Evolutionary conservation across 2,113 vertebrate species (phyloP).

Genomic region (Emydocephalus ijimae): DNA sequence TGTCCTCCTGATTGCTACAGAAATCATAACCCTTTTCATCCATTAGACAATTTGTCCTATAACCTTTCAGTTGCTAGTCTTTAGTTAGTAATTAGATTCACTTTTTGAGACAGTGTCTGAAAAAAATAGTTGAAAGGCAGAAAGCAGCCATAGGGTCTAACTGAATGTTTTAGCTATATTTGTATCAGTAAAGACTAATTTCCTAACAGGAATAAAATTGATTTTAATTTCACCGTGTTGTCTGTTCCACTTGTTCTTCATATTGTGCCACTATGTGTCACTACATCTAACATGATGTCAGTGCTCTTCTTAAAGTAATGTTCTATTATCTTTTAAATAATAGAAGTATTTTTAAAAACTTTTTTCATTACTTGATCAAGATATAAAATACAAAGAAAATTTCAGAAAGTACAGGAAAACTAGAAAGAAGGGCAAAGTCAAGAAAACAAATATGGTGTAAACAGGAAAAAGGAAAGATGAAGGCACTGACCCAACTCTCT

Average conservation of each 20-base stretch:
- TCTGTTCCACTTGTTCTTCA: slow-evolving; percentile 43
- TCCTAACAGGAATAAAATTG: slow-evolving; percentile 51
- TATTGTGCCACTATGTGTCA: slow-evolving; percentile 44
- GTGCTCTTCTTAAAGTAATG: slow-evolving; percentile 19
- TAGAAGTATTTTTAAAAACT: neutral
- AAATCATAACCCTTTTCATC: slow-evolving; percentile 66
- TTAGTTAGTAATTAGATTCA: slow-evolving; percentile 75
- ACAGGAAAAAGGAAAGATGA: too few species aligned
- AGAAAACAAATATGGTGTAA: too few species aligned
- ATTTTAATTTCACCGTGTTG: slow-evolving; percentile 56
- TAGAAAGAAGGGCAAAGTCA: too few species aligned
- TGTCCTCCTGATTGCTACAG: slow-evolving; percentile 73
- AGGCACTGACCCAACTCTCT: too few species aligned
- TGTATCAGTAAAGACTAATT: slow-evolving; percentile 58
- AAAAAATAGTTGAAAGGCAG: slow-evolving; percentile 67
- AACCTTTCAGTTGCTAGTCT: slow-evolving; percentile 69
- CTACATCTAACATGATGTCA: slow-evolving; percentile 22
- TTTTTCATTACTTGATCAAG: too few species aligned
- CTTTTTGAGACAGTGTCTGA: slow-evolving; percentile 65
- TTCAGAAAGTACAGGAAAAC: too few species aligned
- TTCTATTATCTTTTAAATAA: neutral
- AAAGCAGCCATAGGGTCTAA: slow-evolving; percentile 65
- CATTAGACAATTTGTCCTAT: slow-evolving; percentile 65
- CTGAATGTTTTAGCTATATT: slow-evolving; percentile 70
- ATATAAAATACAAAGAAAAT: too few species aligned